These are phyloP conservation scores for Camelus dromedarius DNA, from an alignment of 2,113 vertebrate species.

Conservation along the genomic window DNA sequence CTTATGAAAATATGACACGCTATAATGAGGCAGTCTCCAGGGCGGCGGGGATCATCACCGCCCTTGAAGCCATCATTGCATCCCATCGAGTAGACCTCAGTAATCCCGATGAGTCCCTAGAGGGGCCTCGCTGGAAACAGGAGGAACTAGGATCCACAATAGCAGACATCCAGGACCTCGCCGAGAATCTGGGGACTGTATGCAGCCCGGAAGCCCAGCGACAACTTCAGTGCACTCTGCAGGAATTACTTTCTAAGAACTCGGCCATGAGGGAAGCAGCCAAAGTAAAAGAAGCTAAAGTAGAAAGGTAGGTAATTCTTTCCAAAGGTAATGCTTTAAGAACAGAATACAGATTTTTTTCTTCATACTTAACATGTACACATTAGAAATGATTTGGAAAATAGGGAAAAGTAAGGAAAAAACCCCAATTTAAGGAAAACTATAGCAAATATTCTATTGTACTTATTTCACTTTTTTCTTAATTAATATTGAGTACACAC, in stretches of 20 bases:
- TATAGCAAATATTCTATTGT: not conserved
- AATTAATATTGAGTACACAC: not conserved
- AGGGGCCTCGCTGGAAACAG: slow-evolving; percentile 73
- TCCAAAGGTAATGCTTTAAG: not conserved
- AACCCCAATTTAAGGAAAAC: not conserved
- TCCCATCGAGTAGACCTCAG: slow-evolving; percentile 74
- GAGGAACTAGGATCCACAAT: slow-evolving; percentile 87
- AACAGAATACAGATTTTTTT: not conserved
- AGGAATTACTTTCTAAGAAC: slow-evolving; percentile 86
- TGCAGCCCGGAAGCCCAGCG: slow-evolving; percentile 83
- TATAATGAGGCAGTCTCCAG: slow-evolving; percentile 84
- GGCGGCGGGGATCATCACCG: slow-evolving; percentile 80
- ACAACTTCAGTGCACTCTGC: slow-evolving; percentile 85
- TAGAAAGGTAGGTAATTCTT: slow-evolving; percentile 81
- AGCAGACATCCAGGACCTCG: slow-evolving; percentile 85
- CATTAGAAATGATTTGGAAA: not conserved
- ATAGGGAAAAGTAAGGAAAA: not conserved
- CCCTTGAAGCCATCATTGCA: slow-evolving; percentile 82
- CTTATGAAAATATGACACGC: slow-evolving; percentile 82
- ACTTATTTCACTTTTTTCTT: not conserved
- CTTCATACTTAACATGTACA: not conserved
- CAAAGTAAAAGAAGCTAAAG: slow-evolving; percentile 69
- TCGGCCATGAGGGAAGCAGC: slow-evolving; percentile 86
- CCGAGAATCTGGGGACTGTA: slow-evolving; percentile 81
- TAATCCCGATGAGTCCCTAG: slow-evolving; percentile 73